Percentiles rank a stretch among this genome's conserved stretches.
phyloP scores from a whole-genome alignment of 2,797 vertebrate genomes.

The Molossus alvarezi region DNA sequence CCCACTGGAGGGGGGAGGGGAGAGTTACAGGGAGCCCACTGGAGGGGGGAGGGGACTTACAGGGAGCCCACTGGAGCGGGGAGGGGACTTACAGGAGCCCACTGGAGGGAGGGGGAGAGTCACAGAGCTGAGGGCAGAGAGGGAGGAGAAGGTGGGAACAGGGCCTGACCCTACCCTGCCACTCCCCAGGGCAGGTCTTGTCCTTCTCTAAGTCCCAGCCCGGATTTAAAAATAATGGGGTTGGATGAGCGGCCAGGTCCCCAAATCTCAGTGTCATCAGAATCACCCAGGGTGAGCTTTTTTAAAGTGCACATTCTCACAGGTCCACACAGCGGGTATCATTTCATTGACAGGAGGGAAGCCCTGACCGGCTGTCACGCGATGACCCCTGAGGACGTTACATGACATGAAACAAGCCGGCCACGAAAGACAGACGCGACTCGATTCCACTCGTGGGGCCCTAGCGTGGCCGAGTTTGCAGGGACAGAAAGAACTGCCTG shows the following conservation, averaged over 20 bases:
- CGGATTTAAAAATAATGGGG: not conserved
- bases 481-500: not conserved
- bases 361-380: accelerated
- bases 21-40: too few relatives aligned
- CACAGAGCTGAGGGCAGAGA: not conserved
- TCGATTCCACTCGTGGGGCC: not conserved
- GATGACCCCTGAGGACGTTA: not conserved
- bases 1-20: too few relatives aligned
- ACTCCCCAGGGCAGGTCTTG: accelerated
- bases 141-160: accelerated
- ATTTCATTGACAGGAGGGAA: not conserved
- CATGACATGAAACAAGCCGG: not conserved
- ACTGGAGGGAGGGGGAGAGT: slow-evolving; percentile 84
- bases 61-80: too few relatives aligned
- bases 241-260: not conserved
- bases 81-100: slow-evolving; percentile 92
- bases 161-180: not conserved
- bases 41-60: too few relatives aligned
- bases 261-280: not conserved
- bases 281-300: not conserved
- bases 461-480: not conserved
- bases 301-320: not conserved
- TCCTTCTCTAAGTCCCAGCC: not conserved
- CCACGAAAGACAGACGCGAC: too few relatives aligned
- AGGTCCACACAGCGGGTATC: not conserved